These are phyloP conservation scores for Sebastes hubbsi DNA, from an alignment of 2,797 vertebrate species.

Conservation along the genomic window DNA sequence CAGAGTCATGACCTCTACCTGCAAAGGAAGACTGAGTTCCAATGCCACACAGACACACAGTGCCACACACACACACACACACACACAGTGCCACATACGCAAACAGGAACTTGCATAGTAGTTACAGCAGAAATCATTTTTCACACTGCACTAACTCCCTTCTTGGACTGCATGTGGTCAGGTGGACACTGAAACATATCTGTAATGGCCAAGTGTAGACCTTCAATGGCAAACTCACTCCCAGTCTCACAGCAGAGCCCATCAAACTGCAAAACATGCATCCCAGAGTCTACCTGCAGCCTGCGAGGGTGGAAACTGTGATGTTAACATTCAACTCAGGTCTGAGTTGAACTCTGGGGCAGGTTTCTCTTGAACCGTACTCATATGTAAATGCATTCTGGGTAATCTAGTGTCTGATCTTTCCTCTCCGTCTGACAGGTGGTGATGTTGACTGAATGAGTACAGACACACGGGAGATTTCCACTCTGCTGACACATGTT, in stretches of 20 bases:
- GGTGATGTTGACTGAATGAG: constrained; percentile 19
- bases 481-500: background rate
- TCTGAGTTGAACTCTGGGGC: constrained; percentile 25
- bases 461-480: background rate
- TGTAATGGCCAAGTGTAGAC: constrained; percentile 30
- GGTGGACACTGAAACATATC: constrained; percentile 21
- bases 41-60: background rate
- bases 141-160: background rate
- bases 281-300: constrained; percentile 14
- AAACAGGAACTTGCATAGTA: background rate
- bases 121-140: constrained; percentile 37
- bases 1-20: constrained; percentile 20
- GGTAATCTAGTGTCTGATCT: constrained; percentile 28
- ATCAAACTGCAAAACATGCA: constrained; percentile 20
- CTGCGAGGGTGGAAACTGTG: background rate
- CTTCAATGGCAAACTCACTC: constrained; percentile 38
- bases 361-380: constrained; percentile 20
- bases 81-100: background rate
- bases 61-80: background rate
- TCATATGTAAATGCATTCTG: constrained; percentile 22
- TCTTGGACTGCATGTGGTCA: constrained; percentile 5
- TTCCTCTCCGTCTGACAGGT: background rate
- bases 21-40: background rate
- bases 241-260: constrained; percentile 16
- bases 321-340: constrained; percentile 41